A percentile compares a stretch with the other conserved stretches of the same genome.
phyloP scores from a whole-genome alignment of 2,888 invertebrate genomes.

The Pyrochroa serraticornis region DNA sequence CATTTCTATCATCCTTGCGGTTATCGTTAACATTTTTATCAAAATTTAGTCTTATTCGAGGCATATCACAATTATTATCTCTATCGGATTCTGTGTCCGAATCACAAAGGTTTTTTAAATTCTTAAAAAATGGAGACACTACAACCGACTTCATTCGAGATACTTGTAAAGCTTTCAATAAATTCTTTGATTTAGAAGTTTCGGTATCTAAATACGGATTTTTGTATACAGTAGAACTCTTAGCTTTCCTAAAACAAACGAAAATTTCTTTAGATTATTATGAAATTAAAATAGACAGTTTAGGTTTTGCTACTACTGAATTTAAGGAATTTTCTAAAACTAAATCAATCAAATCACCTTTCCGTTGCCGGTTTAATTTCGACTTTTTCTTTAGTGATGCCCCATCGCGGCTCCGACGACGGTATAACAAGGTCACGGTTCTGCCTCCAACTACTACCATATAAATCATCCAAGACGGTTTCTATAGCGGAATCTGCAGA shows the following conservation, averaged over 20 bases:
- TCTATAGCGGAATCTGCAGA: conserved; percentile 11
- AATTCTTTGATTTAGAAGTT: conserved; percentile 25
- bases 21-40: conserved; percentile 10
- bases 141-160: conserved; percentile 30
- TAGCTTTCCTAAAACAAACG: not conserved
- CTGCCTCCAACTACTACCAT: conserved; percentile 52
- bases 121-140: conserved; percentile 42
- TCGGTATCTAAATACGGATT: conserved; percentile 1
- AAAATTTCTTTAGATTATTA: not conserved
- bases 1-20: conserved; percentile 12
- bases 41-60: conserved; percentile 34
- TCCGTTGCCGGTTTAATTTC: not conserved
- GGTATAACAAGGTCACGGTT: conserved; percentile 46
- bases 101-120: conserved; percentile 46
- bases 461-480: conserved; percentile 49
- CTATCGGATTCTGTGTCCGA: conserved; percentile 45
- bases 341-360: not conserved
- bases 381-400: not conserved
- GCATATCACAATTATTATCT: conserved; percentile 13
- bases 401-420: conserved; percentile 39
- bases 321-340: not conserved
- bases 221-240: not conserved
- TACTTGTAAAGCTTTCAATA: conserved; percentile 39
- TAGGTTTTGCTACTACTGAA: not conserved
- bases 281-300: too few relatives aligned